phyloP scores from a whole-genome alignment of 2,888 invertebrate genomes.

The Notodonta dromedarius region DNA sequence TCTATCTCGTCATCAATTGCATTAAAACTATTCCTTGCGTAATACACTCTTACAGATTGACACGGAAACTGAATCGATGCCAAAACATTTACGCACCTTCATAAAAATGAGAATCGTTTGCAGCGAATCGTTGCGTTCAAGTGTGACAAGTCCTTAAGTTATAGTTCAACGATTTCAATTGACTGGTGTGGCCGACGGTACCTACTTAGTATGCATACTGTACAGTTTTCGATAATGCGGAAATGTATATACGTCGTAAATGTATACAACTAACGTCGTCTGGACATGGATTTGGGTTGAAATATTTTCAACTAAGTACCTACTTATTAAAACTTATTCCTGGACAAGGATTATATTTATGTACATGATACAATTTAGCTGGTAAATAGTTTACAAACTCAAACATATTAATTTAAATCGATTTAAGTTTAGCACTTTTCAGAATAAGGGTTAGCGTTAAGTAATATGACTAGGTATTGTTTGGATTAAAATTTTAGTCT shows the following conservation, averaged over 20 bases:
- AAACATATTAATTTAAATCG: too few relatives aligned
- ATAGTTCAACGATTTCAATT: conserved; percentile 1
- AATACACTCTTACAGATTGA: background rate
- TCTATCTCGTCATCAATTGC: too few relatives aligned
- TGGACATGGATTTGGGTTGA: background rate
- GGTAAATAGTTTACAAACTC: too few relatives aligned
- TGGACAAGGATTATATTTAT: too few relatives aligned
- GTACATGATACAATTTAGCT: too few relatives aligned
- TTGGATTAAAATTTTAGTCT: too few relatives aligned
- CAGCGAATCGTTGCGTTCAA: background rate
- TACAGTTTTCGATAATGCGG: background rate
- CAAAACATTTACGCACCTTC: background rate
- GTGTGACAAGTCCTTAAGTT: background rate
- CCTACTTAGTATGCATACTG: background rate
- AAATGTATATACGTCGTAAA: background rate
- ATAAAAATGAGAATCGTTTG: background rate
- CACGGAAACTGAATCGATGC: background rate
- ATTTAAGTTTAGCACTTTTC: too few relatives aligned
- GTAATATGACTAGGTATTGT: too few relatives aligned
- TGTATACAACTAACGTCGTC: background rate
- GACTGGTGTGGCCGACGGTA: background rate
- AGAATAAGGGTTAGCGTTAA: too few relatives aligned
- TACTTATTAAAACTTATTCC: too few relatives aligned
- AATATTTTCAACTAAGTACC: too few relatives aligned
- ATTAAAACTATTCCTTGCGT: background rate